Evolutionary conservation across 2,113 vertebrate genomes (phyloP), one percentile per base, ranked within the genome.

Genomic region (Megaceryle torquata): DNA sequence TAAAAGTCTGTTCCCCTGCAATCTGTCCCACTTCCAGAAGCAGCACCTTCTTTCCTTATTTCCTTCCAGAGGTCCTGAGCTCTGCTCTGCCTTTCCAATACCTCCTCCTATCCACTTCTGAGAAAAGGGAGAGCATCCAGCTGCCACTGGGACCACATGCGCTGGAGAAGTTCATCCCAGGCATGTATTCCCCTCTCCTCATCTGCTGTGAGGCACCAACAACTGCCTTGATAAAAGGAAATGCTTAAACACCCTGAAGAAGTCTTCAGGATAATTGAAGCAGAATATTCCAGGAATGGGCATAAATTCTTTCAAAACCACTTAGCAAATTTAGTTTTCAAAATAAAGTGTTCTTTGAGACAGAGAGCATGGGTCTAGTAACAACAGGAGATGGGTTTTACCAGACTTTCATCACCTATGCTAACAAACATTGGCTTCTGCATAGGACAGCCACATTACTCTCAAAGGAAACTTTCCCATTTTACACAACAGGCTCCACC

Each of bases 371-470:
- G 11, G 14, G 25, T 43, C 48, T 21, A 19, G 43, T 28, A 46
- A 18, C 5, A 31, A 17, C 15, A 48, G 35, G 28, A 78, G 56
- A 56, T 12, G 35, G 43, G 51, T 16, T 84, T 41, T 61, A 29
- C 28, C 51, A 6, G 1, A 1, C 44, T 24, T 63, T 7, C 25
- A 24, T 39, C 11, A 24, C 17, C n/a, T 6, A 1, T 22, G 29
- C 39, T 54, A 43, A 29, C 1, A 6, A 43, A 19, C 18, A 8
- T 6, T 3, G 3, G 10, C 25, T 56, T n/a, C 59, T 43, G 33
- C 39, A 7, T 1, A 19, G 78, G 48, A 71, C 33, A 25, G 31
- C 11, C 7, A 8, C 0, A 0, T 5, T 4, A 25, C 5, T 2
- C 44, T 61, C 33, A 13, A 35, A 39, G 0, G 0, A 53, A 91